Conservation (phyloP, 2,113 vertebrate genomes). For the rat (Rattus norvegicus) region DNA sequence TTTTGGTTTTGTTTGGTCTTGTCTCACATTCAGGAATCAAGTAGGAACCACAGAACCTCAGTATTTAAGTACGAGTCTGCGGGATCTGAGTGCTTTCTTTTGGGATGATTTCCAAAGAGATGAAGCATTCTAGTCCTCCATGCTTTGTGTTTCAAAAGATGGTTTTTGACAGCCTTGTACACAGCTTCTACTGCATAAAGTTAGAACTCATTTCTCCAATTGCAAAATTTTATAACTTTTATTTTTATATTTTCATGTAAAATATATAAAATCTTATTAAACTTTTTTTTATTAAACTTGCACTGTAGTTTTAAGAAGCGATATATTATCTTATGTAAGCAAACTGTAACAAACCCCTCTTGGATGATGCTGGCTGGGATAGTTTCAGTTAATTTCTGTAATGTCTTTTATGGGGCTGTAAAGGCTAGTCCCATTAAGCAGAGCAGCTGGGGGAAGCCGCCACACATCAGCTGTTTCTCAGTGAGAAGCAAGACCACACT, state of each 20-base stretch:
- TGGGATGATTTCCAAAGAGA: slow-evolving; percentile 77
- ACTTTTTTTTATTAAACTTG: neutral
- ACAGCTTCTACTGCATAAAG: slow-evolving; percentile 7
- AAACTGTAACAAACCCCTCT: slow-evolving; percentile 27
- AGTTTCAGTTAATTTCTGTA: slow-evolving; percentile 53
- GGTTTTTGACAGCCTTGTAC: slow-evolving; percentile 49
- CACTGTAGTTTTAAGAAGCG: slow-evolving; percentile 42
- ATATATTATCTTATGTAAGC: slow-evolving; percentile 33
- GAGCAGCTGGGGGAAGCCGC: neutral
- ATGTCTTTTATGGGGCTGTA: neutral
- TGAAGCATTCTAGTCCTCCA: slow-evolving; percentile 76
- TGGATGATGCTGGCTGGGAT: slow-evolving; percentile 6
- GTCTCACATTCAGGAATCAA: slow-evolving; percentile 81
- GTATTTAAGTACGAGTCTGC: slow-evolving; percentile 84
- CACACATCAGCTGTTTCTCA: neutral
- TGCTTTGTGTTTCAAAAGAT: slow-evolving; percentile 76
- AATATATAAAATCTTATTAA: neutral
- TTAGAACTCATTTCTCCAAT: slow-evolving; percentile 19
- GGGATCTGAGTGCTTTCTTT: slow-evolving; percentile 80
- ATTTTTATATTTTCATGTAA: neutral
- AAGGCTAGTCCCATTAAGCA: neutral
- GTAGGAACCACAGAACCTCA: slow-evolving; percentile 82
- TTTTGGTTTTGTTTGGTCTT: neutral
- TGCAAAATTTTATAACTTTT: neutral
- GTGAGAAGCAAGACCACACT: neutral